Evolutionary conservation across 2,888 invertebrate species (phyloP).

Genomic region (Phania funesta): DNA sequence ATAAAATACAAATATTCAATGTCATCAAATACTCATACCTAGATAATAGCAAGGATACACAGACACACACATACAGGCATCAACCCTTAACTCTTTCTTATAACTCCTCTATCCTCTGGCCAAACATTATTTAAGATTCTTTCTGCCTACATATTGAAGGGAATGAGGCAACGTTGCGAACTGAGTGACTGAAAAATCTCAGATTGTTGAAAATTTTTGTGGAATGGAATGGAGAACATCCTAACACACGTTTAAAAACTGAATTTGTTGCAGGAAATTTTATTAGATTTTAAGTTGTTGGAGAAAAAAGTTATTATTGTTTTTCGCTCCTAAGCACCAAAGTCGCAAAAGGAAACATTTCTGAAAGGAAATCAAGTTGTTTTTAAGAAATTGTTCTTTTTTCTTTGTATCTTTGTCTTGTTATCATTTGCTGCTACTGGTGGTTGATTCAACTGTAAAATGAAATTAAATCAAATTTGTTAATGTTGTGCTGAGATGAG

Average conservation of each 20-base stretch:
- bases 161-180: conserved; percentile 20
- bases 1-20: conserved; percentile 30
- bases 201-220: conserved; percentile 19
- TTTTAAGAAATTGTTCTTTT: conserved; percentile 27
- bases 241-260: conserved; percentile 4
- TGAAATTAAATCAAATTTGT: conserved; percentile 59
- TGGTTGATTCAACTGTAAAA: conserved; percentile 58
- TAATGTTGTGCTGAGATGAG: conserved; percentile 15
- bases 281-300: conserved; percentile 38
- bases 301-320: conserved; percentile 23
- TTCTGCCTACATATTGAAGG: conserved; percentile 22
- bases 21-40: conserved; percentile 5
- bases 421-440: conserved; percentile 13
- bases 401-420: background rate
- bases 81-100: conserved; percentile 58
- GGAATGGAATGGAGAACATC: background rate
- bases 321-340: conserved; percentile 21
- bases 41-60: conserved; percentile 6
- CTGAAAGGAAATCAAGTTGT: conserved; percentile 55
- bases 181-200: conserved; percentile 4
- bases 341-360: conserved; percentile 42
- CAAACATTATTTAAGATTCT: conserved; percentile 17
- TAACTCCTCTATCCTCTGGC: conserved; percentile 30
- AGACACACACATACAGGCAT: background rate
- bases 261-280: conserved; percentile 50